Percentiles rank a stretch among this genome's conserved stretches.
Conservation (phyloP, 1,140 invertebrate genomes). For the Samia ricini region DNA sequence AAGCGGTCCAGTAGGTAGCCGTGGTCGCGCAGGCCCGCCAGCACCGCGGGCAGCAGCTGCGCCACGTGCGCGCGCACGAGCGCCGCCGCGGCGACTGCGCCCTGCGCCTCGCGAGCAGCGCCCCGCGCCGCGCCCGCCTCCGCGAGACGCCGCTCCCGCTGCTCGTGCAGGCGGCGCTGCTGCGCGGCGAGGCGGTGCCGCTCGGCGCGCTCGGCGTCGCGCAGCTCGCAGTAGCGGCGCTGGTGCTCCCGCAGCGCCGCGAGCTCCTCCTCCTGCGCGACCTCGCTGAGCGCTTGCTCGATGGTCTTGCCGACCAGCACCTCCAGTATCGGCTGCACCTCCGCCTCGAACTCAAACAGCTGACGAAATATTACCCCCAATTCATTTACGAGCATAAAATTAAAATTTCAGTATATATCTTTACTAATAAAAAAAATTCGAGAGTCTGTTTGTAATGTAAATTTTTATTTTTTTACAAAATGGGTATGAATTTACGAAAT, state of each 20-base stretch:
- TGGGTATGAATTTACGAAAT: too few relatives aligned
- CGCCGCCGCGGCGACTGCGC: slow-evolving; percentile 88
- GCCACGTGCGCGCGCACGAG: slow-evolving; percentile 91
- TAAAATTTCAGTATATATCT: too few relatives aligned
- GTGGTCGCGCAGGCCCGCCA: slow-evolving; percentile 87
- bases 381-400: neutral
- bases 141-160: slow-evolving; percentile 77
- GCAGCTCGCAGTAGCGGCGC: slow-evolving; percentile 85
- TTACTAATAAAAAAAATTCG: too few relatives aligned
- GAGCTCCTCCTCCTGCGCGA: slow-evolving; percentile 88
- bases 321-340: slow-evolving; percentile 92
- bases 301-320: slow-evolving; percentile 92
- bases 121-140: slow-evolving; percentile 78
- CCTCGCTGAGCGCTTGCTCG: slow-evolving; percentile 91
- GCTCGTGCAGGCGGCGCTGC: slow-evolving; percentile 44
- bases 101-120: slow-evolving; percentile 84
- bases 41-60: slow-evolving; percentile 89
- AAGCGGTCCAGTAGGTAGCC: slow-evolving; percentile 86
- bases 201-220: slow-evolving; percentile 88
- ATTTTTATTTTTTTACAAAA: too few relatives aligned
- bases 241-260: slow-evolving; percentile 86
- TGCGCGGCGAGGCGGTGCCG: slow-evolving; percentile 59
- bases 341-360: slow-evolving; percentile 93
- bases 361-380: slow-evolving; percentile 34
- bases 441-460: too few relatives aligned